These are phyloP conservation scores for Zosterops lateralis DNA, from an alignment of 2,113 vertebrate genomes.

Conservation along the genomic window DNA sequence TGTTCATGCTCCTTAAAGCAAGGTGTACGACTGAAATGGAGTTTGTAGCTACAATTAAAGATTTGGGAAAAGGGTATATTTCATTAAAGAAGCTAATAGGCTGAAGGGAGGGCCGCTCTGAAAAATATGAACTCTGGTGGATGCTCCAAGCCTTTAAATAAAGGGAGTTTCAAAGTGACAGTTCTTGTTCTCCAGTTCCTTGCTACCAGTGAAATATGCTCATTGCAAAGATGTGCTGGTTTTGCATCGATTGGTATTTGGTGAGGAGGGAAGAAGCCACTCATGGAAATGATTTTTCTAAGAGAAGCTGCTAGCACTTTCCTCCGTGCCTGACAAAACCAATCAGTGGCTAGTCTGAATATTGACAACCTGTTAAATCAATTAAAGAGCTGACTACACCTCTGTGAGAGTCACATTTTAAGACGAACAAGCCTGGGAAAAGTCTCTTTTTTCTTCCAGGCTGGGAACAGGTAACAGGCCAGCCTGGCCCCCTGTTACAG, in stretches of 20 bases:
- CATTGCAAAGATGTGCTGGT: background rate
- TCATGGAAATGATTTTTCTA: background rate
- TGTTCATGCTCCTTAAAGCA: background rate
- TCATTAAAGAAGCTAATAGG: background rate
- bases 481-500: background rate
- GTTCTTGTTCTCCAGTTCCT: background rate
- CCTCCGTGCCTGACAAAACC: background rate
- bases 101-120: background rate
- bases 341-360: background rate
- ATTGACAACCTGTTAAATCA: background rate
- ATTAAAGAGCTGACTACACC: background rate
- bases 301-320: background rate
- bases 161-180: background rate
- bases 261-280: background rate
- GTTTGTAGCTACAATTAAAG: background rate
- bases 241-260: background rate
- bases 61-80: background rate
- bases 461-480: background rate
- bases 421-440: background rate
- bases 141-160: background rate
- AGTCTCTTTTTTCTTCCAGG: background rate
- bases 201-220: background rate
- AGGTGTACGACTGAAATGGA: background rate
- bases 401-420: background rate
- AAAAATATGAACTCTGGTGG: background rate